Conservation (phyloP, 2,888 invertebrate species). For the Oxystoma pomonae region DNA sequence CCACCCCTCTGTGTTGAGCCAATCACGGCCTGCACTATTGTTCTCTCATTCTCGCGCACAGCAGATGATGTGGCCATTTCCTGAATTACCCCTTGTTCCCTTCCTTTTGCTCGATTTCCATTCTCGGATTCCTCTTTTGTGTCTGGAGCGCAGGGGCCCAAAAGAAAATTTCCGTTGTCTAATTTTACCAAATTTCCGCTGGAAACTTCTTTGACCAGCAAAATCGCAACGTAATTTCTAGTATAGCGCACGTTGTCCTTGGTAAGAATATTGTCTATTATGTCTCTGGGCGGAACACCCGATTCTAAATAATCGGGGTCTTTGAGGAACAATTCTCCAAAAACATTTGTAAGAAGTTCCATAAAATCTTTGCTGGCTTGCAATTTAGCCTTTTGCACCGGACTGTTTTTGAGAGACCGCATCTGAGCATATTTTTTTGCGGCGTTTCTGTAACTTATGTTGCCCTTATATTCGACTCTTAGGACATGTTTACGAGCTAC, state of each 20-base stretch:
- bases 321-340: conserved; percentile 66
- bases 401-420: conserved; percentile 21
- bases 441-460: conserved; percentile 79
- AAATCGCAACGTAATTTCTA: conserved; percentile 59
- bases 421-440: conserved; percentile 60
- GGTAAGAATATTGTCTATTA: conserved; percentile 60
- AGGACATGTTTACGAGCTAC: conserved; percentile 71
- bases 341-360: conserved; percentile 61
- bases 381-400: conserved; percentile 20
- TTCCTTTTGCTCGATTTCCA: too few relatives aligned
- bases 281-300: conserved; percentile 66
- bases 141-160: conserved; percentile 54
- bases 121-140: conserved; percentile 23
- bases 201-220: conserved; percentile 66
- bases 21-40: conserved; percentile 30
- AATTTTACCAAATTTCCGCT: conserved; percentile 64
- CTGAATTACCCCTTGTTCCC: conserved; percentile 24
- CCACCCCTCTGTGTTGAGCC: conserved; percentile 25
- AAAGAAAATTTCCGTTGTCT: conserved; percentile 64
- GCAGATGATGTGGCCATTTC: conserved; percentile 14
- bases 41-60: not conserved
- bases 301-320: conserved; percentile 68
- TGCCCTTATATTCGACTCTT: conserved; percentile 84
- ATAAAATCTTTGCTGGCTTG: conserved; percentile 39
- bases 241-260: conserved; percentile 62